Evolutionary conservation across 1,140 invertebrate genomes (phyloP), one percentile per base, ranked within the genome.

Genomic region (Drosophila punjabiensis): DNA sequence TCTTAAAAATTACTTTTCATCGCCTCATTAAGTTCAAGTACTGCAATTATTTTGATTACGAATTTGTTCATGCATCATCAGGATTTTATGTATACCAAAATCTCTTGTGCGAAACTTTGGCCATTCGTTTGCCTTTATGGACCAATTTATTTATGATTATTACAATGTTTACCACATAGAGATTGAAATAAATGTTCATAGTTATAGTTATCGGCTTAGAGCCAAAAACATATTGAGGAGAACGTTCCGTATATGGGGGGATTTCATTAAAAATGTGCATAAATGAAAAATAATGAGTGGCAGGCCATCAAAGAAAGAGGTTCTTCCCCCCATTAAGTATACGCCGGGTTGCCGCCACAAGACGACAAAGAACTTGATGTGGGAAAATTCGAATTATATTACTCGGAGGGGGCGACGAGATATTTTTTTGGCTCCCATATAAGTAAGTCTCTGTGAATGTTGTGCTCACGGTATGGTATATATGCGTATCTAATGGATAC

Each of bases 401-500:
- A 66, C 66, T 48, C 10, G 48, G 43, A 24, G 16, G 18, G 35
- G 33, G 52, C 28, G 20, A 45, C 39, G 24, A 39, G 62, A 64
- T 61, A 76, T 63, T 70, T 66, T 88, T 82, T 73, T 74, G 73
- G 56, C 56, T 69, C 58, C 43, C 20, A 16, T 10, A 14, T 14
- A 4, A 5, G 30, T 56, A 37, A 6, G 10, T 56, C 8, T 32
- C 5, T 53, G 13, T 14, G 6, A 35, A 55, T 35, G 53, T 5
- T 56, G 33, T 37, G 24, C 14, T 58, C 24, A 52, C 20, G 37
- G 50, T 37, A 14, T 43, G 24, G 14, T 30, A 35, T 37, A 43
- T 81, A 76, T 83, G 87, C 76, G 81, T 84, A 79, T 91, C 88
- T 91, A 90, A 91, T 90, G 88, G 86, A 91, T 87, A 90, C 81